Percentiles rank a stretch among this genome's conserved stretches.
Conservation (phyloP, 2,888 invertebrate genomes). For the Saturnia japonica region DNA sequence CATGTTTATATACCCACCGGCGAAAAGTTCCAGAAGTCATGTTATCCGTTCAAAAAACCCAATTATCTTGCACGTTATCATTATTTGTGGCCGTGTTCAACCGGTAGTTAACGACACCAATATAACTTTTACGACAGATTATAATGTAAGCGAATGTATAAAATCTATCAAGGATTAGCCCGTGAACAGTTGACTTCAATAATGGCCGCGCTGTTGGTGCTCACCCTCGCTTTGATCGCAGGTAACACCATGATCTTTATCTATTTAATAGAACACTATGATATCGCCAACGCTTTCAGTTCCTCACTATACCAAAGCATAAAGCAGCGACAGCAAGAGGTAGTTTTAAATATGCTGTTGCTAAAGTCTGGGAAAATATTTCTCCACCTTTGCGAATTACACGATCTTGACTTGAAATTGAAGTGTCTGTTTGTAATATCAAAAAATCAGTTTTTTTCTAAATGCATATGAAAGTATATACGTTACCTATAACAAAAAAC, state of each 20-base stretch:
- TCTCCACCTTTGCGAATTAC: no score
- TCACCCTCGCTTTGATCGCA: slow-evolving; percentile 32
- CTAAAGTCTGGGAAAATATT: no score
- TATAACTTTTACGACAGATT: slow-evolving; percentile 12
- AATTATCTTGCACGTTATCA: slow-evolving; percentile 20
- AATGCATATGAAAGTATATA: no score
- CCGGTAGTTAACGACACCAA: background rate
- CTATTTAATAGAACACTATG: no score
- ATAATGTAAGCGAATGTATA: slow-evolving; percentile 11
- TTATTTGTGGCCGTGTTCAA: slow-evolving; percentile 5
- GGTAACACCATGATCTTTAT: slow-evolving; percentile 26
- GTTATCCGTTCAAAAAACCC: slow-evolving; percentile 28
- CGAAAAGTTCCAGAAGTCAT: background rate
- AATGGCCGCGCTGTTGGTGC: slow-evolving; percentile 28
- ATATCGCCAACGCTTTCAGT: no score
- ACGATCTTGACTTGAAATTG: no score
- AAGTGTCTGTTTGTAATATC: no score
- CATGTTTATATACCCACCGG: background rate
- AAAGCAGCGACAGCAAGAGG: no score
- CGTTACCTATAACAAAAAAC: no score
- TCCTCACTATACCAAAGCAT: no score
- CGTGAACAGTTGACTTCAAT: slow-evolving; percentile 15
- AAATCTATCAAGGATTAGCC: slow-evolving; percentile 16
- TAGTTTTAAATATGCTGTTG: no score
- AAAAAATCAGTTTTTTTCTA: no score